phyloP scores from a whole-genome alignment of 2,113 vertebrate species.

The Pontoporia blainvillei region DNA sequence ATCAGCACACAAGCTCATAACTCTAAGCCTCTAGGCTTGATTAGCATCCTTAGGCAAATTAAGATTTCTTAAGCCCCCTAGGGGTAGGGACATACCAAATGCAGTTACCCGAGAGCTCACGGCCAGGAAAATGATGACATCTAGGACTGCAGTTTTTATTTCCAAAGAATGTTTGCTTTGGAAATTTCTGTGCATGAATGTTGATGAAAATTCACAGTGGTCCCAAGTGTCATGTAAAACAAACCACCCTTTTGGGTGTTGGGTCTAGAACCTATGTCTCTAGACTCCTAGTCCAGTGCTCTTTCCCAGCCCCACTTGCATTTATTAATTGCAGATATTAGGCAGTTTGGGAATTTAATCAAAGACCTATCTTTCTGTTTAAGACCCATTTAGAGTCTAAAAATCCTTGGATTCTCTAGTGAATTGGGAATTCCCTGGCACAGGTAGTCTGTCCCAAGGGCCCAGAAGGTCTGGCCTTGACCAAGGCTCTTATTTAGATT shows the following conservation, averaged over 20 bases:
- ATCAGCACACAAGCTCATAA: not conserved
- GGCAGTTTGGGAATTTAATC: not conserved
- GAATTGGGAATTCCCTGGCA: slow-evolving; percentile 10
- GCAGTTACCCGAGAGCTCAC: not conserved
- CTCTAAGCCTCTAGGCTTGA: slow-evolving; percentile 20
- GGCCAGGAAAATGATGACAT: slow-evolving; percentile 30
- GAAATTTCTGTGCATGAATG: slow-evolving; percentile 4
- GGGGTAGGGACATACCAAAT: not conserved
- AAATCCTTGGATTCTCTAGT: not conserved
- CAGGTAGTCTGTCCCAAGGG: not conserved
- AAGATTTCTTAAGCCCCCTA: slow-evolving; percentile 3
- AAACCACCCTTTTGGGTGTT: not conserved
- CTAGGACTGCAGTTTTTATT: slow-evolving; percentile 22
- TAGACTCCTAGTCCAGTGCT: not conserved
- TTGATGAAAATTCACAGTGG: not conserved
- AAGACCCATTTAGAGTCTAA: not conserved
- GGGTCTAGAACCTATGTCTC: not conserved
- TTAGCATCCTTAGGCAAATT: slow-evolving; percentile 53
- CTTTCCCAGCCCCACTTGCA: not conserved
- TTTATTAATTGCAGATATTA: not conserved
- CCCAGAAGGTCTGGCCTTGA: not conserved
- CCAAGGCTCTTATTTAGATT: not conserved
- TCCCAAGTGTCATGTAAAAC: not conserved
- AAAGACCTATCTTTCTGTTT: not conserved
- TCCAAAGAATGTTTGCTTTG: slow-evolving; percentile 42